These are phyloP conservation scores for Gymnosoma rotundatum DNA, from an alignment of 2,888 invertebrate genomes.

Conservation along the genomic window DNA sequence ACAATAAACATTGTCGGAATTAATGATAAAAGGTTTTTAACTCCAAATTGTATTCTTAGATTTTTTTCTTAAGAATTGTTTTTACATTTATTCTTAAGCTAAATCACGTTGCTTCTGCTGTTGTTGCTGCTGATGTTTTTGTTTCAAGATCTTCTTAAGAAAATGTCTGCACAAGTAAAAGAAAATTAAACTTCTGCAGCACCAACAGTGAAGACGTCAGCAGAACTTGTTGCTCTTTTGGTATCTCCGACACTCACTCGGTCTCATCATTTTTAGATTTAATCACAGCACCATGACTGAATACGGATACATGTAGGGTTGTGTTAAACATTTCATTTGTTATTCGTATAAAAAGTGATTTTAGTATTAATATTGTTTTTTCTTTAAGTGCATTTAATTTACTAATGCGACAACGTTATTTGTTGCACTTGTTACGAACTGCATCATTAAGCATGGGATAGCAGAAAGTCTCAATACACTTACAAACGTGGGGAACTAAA, in stretches of 20 bases:
- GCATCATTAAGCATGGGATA: conserved; percentile 61
- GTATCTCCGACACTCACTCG: conserved; percentile 46
- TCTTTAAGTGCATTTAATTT: conserved; percentile 62
- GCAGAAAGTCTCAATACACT: conserved; percentile 8
- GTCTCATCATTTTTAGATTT: conserved; percentile 59
- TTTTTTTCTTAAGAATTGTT: conserved; percentile 1
- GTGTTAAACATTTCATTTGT: conserved; percentile 49
- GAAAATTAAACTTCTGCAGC: conserved; percentile 29
- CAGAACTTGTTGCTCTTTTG: conserved; percentile 63
- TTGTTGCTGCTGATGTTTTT: conserved; percentile 8
- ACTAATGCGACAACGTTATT: conserved; percentile 66
- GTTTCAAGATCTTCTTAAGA: conserved; percentile 39
- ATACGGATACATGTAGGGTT: conserved; percentile 45
- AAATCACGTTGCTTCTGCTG: conserved; percentile 41
- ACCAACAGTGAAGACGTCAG: conserved; percentile 55
- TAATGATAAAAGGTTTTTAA: conserved; percentile 63
- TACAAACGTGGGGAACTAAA: not conserved
- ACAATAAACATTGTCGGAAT: conserved; percentile 51
- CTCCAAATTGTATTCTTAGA: conserved; percentile 47
- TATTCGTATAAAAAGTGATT: conserved; percentile 35
- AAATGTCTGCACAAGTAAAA: conserved; percentile 30
- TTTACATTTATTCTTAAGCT: conserved; percentile 27
- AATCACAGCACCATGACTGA: conserved; percentile 50
- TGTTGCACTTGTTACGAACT: conserved; percentile 65
- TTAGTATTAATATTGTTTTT: conserved; percentile 25